phyloP scores from a whole-genome alignment of 1,140 invertebrate genomes.

The Pseudomyrmex dendroicus region DNA sequence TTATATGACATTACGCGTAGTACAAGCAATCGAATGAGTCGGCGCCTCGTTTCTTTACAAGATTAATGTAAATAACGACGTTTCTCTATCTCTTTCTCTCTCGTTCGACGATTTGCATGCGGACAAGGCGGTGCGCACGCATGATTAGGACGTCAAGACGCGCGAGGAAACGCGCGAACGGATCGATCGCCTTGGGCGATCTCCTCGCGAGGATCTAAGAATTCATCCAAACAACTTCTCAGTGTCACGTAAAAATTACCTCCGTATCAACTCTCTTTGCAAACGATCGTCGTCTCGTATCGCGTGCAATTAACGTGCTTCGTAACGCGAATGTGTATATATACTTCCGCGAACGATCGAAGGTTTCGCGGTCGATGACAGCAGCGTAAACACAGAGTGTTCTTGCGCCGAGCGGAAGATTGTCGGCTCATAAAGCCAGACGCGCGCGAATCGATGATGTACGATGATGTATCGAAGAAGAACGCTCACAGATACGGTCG shows the following conservation, averaged over 20 bases:
- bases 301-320: constrained; percentile 29
- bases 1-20: constrained; percentile 39
- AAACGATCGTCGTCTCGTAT: neutral
- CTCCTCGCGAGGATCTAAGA: too few species aligned
- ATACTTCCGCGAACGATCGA: constrained; percentile 23
- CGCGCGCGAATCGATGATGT: constrained; percentile 43
- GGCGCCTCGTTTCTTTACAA: neutral
- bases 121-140: constrained; percentile 15
- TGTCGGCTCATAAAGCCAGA: constrained; percentile 17
- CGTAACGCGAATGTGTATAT: neutral
- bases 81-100: neutral
- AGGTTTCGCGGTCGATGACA: constrained; percentile 48
- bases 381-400: constrained; percentile 40
- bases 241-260: constrained; percentile 3
- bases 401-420: constrained; percentile 30
- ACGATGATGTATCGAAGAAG: constrained; percentile 22
- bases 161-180: neutral
- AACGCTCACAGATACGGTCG: constrained; percentile 35
- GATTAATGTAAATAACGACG: constrained; percentile 43
- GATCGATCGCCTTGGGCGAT: constrained; percentile 3
- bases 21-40: constrained; percentile 58
- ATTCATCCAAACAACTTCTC: constrained; percentile 6
- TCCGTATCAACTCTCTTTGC: neutral
- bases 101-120: constrained; percentile 34
- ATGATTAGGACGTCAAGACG: constrained; percentile 23